Percentiles rank a stretch among this genome's conserved stretches.
Conservation (phyloP, 2,113 vertebrate genomes). For the Bucco capensis region DNA sequence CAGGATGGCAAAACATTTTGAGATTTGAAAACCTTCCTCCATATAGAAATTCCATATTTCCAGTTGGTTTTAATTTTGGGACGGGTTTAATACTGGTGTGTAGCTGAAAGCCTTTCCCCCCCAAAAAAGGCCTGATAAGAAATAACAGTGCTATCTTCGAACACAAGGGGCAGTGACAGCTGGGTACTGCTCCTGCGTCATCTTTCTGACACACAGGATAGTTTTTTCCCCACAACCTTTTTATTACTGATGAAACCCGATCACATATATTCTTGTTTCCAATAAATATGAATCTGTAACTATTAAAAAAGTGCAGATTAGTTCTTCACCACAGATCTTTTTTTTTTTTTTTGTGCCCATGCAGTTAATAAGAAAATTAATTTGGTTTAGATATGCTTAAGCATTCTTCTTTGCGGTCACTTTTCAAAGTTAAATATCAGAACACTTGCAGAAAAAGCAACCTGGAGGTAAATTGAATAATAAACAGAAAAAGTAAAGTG, state of each 20-base stretch:
- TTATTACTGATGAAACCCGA: not conserved
- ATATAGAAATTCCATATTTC: not conserved
- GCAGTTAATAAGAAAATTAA: not conserved
- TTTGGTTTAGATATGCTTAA: not conserved
- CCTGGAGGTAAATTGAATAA: not conserved
- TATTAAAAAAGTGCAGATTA: not conserved
- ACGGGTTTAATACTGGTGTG: not conserved
- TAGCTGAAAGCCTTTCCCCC: not conserved
- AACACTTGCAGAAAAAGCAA: not conserved
- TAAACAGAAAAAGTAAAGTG: not conserved
- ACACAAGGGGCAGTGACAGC: not conserved
- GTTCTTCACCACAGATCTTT: not conserved
- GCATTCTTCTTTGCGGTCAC: not conserved
- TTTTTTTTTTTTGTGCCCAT: not conserved
- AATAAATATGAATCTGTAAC: not conserved
- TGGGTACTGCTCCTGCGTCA: not conserved
- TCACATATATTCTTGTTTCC: not conserved
- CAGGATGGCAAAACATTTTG: not conserved
- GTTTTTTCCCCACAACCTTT: not conserved
- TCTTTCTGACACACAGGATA: not conserved
- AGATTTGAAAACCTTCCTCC: not conserved
- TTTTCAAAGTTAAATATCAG: not conserved
- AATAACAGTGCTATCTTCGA: not conserved
- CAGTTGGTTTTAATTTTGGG: not conserved
- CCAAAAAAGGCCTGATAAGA: not conserved